Evolutionary conservation across 2,113 vertebrate species (phyloP).

Genomic region (Mixornis gularis): DNA sequence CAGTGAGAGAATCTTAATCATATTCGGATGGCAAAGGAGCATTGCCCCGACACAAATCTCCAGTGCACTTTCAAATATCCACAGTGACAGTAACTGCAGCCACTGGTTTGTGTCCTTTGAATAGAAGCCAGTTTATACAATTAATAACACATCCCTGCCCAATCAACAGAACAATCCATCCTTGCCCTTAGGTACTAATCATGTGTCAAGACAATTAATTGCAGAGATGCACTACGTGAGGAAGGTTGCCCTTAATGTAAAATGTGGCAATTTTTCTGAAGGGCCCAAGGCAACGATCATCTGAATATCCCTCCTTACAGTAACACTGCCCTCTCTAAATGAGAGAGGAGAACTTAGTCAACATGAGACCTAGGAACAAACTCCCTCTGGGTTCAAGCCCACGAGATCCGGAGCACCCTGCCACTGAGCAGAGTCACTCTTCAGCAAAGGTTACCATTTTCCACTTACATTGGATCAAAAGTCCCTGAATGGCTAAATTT

Average conservation of each 20-base stretch:
- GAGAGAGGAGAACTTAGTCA: constrained; percentile 3
- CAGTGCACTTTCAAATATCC: not conserved
- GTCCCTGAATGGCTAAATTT: not conserved
- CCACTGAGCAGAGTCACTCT: not conserved
- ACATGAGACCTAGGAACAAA: not conserved
- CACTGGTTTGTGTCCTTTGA: constrained; percentile 31
- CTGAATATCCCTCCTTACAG: not conserved
- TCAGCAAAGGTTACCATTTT: constrained; percentile 23
- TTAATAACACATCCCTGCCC: constrained; percentile 44
- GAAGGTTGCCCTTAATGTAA: constrained; percentile 6
- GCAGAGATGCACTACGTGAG: not conserved
- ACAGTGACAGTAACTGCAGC: not conserved
- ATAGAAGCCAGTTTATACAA: constrained; percentile 10
- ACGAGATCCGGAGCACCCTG: not conserved
- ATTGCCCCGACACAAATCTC: not conserved
- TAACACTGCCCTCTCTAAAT: not conserved
- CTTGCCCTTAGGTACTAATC: constrained; percentile 53
- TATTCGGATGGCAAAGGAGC: not conserved
- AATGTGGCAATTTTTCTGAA: not conserved
- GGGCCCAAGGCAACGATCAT: not conserved
- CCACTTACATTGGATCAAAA: not conserved
- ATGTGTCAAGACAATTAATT: constrained; percentile 54
- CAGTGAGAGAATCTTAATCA: not conserved
- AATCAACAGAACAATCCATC: constrained; percentile 11
- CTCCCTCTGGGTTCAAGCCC: not conserved